A percentile compares a stretch with the other conserved stretches of the same genome.
Conservation (phyloP, 1,140 invertebrate species). For the Anadara kagoshimensis region DNA sequence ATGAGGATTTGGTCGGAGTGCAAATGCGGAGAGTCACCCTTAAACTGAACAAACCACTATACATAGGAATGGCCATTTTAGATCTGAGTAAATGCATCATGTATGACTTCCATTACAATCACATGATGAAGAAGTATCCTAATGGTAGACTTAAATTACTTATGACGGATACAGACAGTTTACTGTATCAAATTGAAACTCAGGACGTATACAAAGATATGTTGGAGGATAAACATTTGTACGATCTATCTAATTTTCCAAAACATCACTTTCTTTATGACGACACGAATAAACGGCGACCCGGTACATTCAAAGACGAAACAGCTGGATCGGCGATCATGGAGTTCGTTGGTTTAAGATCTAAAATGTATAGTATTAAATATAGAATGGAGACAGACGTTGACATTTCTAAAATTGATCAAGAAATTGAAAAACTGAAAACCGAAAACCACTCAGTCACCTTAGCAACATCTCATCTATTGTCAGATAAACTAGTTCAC, state of each 20-base stretch:
- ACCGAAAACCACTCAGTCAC: too few species aligned
- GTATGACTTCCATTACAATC: conserved; percentile 66
- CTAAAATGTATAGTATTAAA: conserved; percentile 21
- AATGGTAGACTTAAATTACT: conserved; percentile 53
- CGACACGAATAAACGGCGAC: conserved; percentile 8
- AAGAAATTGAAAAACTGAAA: too few species aligned
- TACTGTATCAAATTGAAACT: conserved; percentile 70
- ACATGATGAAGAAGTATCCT: conserved; percentile 57
- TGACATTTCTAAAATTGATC: too few species aligned
- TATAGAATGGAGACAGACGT: not conserved
- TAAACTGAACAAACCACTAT: not conserved
- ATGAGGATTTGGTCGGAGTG: conserved; percentile 3
- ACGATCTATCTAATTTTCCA: conserved; percentile 41
- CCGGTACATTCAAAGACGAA: conserved; percentile 25
- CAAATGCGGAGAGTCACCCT: not conserved
- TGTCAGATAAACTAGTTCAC: too few species aligned
- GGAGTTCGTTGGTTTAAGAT: conserved; percentile 45
- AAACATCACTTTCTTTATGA: conserved; percentile 22
- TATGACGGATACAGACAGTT: conserved; percentile 74
- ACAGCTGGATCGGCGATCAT: not conserved
- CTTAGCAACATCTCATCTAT: too few species aligned
- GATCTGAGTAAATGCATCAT: conserved; percentile 27
- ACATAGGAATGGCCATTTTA: not conserved
- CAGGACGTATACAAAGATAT: conserved; percentile 58
- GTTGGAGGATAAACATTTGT: conserved; percentile 16